Percentiles rank a stretch among this genome's conserved stretches.
phyloP scores from a whole-genome alignment of 1,140 invertebrate species.

The Drosophila burlai region DNA sequence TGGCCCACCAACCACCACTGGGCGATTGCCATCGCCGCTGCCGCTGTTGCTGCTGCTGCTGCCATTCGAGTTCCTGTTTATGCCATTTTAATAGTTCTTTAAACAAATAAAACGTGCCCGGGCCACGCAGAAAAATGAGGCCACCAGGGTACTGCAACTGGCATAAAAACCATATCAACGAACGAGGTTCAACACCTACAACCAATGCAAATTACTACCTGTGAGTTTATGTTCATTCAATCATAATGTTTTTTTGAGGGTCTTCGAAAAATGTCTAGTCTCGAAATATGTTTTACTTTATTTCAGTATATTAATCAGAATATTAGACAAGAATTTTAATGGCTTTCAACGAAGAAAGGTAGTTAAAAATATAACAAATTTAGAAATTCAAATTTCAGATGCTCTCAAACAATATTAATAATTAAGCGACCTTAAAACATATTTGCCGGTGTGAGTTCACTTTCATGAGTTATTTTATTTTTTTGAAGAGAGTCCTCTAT shows the following conservation, averaged over 20 bases:
- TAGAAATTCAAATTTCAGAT: background rate
- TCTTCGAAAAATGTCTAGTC: too few relatives aligned
- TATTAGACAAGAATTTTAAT: too few relatives aligned
- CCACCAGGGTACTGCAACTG: slow-evolving; percentile 22
- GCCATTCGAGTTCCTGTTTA: slow-evolving; percentile 64
- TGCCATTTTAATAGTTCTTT: slow-evolving; percentile 80
- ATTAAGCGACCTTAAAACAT: background rate
- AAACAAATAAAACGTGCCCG: slow-evolving; percentile 75
- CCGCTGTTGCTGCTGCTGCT: slow-evolving; percentile 1
- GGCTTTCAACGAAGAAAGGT: too few relatives aligned
- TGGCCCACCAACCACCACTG: slow-evolving; percentile 20
- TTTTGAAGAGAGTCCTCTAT: background rate
- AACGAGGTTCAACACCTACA: slow-evolving; percentile 1
- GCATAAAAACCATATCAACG: background rate
- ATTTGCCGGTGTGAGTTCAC: background rate
- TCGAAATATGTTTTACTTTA: too few relatives aligned
- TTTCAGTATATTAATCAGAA: too few relatives aligned
- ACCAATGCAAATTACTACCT: background rate
- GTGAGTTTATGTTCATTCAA: slow-evolving; percentile 3
- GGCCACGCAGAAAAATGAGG: slow-evolving; percentile 50
- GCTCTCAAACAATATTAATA: background rate
- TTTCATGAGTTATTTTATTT: background rate
- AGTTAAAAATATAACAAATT: too few relatives aligned
- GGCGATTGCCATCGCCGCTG: slow-evolving; percentile 33
- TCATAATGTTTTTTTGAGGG: background rate